Conservation (phyloP, 2,113 vertebrate species). For the Emydocephalus ijimae region DNA sequence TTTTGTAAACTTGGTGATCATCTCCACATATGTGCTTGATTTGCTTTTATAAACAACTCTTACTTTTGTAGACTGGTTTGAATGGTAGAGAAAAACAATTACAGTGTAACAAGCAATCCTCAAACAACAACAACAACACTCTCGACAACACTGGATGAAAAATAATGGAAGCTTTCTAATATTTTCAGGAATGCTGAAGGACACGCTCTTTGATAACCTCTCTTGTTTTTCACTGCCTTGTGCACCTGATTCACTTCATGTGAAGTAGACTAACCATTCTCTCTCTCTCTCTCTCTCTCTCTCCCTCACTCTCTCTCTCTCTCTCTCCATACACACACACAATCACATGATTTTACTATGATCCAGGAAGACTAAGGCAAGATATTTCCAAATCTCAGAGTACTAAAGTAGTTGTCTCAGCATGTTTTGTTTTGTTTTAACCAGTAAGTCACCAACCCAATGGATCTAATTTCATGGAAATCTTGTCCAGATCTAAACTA, state of each 20-base stretch:
- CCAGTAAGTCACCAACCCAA: slow-evolving; percentile 45
- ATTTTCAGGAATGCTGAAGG: slow-evolving; percentile 46
- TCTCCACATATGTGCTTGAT: slow-evolving; percentile 29
- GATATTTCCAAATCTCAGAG: slow-evolving; percentile 39
- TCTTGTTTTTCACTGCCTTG: slow-evolving; percentile 36
- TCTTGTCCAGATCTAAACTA: slow-evolving; percentile 29
- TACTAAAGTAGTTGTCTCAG: slow-evolving; percentile 34
- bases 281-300: background rate
- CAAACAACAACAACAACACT: slow-evolving; percentile 37
- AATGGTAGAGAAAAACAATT: background rate
- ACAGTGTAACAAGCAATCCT: slow-evolving; percentile 14
- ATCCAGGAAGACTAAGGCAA: slow-evolving; percentile 25
- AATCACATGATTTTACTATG: slow-evolving; percentile 29
- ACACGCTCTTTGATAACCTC: slow-evolving; percentile 52
- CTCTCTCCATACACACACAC: background rate
- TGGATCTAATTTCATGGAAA: slow-evolving; percentile 51
- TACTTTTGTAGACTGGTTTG: background rate
- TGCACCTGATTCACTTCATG: background rate
- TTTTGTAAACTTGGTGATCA: slow-evolving; percentile 16
- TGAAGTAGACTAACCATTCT: background rate
- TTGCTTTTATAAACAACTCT: background rate
- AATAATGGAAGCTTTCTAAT: slow-evolving; percentile 53
- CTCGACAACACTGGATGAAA: slow-evolving; percentile 56
- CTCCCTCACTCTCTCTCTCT: background rate
- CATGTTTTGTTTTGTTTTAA: slow-evolving; percentile 29